Conservation (phyloP, 2,888 invertebrate genomes). For the Caenorhabditis angaria region DNA sequence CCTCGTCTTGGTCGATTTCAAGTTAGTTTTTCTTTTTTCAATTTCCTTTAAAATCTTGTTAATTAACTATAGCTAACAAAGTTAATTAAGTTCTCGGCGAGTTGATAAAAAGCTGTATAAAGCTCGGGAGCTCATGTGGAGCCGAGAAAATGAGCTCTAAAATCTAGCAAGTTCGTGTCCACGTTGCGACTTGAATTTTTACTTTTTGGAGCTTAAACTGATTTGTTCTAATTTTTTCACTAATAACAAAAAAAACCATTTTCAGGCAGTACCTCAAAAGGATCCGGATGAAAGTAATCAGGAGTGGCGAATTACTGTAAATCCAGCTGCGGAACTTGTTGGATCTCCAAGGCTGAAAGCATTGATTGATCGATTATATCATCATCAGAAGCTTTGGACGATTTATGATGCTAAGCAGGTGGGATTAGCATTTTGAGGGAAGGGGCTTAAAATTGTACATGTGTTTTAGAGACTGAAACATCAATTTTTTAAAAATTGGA, state of each 20-base stretch:
- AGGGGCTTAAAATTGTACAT: too few species aligned
- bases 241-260: slow-evolving; percentile 11
- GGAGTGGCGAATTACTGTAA: slow-evolving; percentile 68
- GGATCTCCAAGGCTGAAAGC: slow-evolving; percentile 52
- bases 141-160: too few species aligned
- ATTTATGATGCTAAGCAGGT: slow-evolving; percentile 60
- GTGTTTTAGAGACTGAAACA: neutral
- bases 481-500: slow-evolving; percentile 1
- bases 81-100: slow-evolving; percentile 7
- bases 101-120: too few species aligned
- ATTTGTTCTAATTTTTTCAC: too few species aligned
- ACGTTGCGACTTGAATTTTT: too few species aligned
- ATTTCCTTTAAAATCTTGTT: neutral
- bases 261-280: slow-evolving; percentile 66
- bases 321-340: slow-evolving; percentile 63
- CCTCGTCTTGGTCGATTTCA: slow-evolving; percentile 65
- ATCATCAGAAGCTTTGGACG: slow-evolving; percentile 61
- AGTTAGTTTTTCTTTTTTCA: slow-evolving; percentile 38
- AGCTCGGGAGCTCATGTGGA: too few species aligned
- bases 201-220: too few species aligned
- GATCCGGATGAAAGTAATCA: slow-evolving; percentile 60
- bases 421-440: neutral
- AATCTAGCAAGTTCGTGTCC: too few species aligned
- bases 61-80: neutral
- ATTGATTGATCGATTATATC: slow-evolving; percentile 62